Percentiles rank a stretch among this genome's conserved stretches.
Conservation (phyloP, 2,113 vertebrate species). For the Nannobrachium achirus region DNA sequence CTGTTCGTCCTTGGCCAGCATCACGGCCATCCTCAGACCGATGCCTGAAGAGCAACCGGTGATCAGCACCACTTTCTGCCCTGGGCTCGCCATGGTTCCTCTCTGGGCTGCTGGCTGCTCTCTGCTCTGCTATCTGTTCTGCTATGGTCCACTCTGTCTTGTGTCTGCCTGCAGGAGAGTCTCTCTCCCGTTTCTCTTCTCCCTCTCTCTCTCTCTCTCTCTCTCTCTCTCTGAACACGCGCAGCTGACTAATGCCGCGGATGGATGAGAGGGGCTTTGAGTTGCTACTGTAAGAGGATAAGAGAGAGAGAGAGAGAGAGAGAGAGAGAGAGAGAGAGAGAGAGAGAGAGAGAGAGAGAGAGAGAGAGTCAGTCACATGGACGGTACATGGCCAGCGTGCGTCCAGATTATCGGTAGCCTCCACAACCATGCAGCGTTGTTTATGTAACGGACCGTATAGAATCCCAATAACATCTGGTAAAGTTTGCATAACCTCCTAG, state of each 20-base stretch:
- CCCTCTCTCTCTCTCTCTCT: too few species aligned
- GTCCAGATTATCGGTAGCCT: too few species aligned
- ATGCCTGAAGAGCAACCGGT: constrained; percentile 82
- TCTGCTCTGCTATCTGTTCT: too few species aligned
- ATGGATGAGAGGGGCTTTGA: constrained; percentile 38
- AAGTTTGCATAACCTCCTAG: too few species aligned
- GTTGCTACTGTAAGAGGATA: constrained; percentile 67
- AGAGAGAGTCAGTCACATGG: constrained; percentile 60
- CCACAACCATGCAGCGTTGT: too few species aligned
- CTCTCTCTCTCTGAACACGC: not conserved
- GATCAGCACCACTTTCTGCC: constrained; percentile 81
- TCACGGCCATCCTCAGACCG: constrained; percentile 77
- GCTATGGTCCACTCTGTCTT: too few species aligned
- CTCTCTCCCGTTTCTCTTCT: too few species aligned
- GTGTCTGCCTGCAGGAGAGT: too few species aligned
- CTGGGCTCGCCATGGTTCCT: constrained; percentile 64
- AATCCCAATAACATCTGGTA: too few species aligned
- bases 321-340: not conserved
- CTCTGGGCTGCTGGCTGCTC: too few species aligned
- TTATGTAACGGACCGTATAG: too few species aligned
- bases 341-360: constrained; percentile 1
- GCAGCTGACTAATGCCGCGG: not conserved
- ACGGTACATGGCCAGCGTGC: not conserved
- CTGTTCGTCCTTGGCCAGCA: constrained; percentile 78
- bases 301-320: constrained; percentile 8